Evolutionary conservation across 2,888 invertebrate species (phyloP).

Genomic region (Rhingia campestris): DNA sequence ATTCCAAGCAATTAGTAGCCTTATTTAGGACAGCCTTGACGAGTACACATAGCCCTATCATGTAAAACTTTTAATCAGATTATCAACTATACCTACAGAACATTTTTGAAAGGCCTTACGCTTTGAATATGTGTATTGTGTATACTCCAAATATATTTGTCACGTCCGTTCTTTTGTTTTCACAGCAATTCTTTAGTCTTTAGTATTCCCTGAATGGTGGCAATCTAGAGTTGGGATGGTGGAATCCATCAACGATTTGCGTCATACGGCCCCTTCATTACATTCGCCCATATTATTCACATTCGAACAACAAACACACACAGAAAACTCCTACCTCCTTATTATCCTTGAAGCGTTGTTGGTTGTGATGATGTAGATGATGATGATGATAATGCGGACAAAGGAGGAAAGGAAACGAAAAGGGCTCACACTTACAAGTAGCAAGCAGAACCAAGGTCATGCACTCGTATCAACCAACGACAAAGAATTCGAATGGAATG

Average conservation of each 20-base stretch:
- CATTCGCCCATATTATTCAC: constrained; percentile 36
- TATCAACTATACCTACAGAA: too few species aligned
- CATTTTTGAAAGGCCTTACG: too few species aligned
- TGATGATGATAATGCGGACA: neutral
- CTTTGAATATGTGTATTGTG: too few species aligned
- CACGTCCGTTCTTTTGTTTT: neutral
- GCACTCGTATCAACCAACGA: constrained; percentile 61
- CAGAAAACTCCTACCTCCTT: constrained; percentile 49
- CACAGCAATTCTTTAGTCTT: constrained; percentile 16
- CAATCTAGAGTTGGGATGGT: constrained; percentile 32
- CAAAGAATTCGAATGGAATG: constrained; percentile 53
- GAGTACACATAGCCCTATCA: too few species aligned
- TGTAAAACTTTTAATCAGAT: too few species aligned
- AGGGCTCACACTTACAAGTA: constrained; percentile 49
- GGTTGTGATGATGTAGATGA: too few species aligned
- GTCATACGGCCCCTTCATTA: constrained; percentile 42
- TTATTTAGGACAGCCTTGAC: too few species aligned
- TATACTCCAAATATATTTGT: constrained; percentile 14
- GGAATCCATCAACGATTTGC: constrained; percentile 53
- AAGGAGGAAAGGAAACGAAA: constrained; percentile 5
- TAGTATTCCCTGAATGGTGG: constrained; percentile 33
- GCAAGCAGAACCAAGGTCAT: constrained; percentile 65
- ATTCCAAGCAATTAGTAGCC: too few species aligned
- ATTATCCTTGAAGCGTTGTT: constrained; percentile 13
- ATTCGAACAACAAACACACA: constrained; percentile 53